These are phyloP conservation scores for Tapera naevia DNA, from an alignment of 2,797 vertebrate species.

Conservation along the genomic window DNA sequence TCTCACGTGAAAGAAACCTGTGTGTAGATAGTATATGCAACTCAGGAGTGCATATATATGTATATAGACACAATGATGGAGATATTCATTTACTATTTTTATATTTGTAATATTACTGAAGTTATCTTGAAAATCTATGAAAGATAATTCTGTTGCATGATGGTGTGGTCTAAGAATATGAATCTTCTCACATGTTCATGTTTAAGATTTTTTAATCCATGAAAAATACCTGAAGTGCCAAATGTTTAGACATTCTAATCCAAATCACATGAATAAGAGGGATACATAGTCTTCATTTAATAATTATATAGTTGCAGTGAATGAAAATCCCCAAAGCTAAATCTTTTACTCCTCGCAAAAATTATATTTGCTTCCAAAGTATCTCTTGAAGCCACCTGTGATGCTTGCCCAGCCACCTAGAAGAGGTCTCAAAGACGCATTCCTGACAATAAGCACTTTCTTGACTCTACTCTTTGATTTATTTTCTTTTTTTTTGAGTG, in stretches of 20 bases:
- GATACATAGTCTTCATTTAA: constrained; percentile 32
- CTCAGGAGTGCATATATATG: not conserved
- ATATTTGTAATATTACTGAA: not conserved
- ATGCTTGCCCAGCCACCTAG: not conserved
- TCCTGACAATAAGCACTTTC: not conserved
- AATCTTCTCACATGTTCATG: not conserved
- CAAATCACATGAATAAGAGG: constrained; percentile 23
- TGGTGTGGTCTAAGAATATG: not conserved
- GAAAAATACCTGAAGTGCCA: constrained; percentile 47
- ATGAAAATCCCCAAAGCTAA: not conserved
- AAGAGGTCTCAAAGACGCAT: not conserved
- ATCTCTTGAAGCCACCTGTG: constrained; percentile 11
- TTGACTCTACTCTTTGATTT: not conserved
- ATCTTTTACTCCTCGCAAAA: constrained; percentile 15
- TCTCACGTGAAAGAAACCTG: not conserved
- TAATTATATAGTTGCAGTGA: not conserved
- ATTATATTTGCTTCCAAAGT: constrained; percentile 9
- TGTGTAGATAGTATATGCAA: not conserved
- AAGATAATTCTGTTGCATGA: not conserved
- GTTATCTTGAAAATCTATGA: not conserved
- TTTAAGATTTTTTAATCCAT: constrained; percentile 26
- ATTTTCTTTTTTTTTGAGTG: not conserved
- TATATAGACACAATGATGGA: not conserved
- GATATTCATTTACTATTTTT: rapidly evolving
- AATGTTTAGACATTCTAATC: constrained; percentile 50